Evolutionary conservation across 2,888 invertebrate genomes (phyloP).

Genomic region (Electrophaes corylata): DNA sequence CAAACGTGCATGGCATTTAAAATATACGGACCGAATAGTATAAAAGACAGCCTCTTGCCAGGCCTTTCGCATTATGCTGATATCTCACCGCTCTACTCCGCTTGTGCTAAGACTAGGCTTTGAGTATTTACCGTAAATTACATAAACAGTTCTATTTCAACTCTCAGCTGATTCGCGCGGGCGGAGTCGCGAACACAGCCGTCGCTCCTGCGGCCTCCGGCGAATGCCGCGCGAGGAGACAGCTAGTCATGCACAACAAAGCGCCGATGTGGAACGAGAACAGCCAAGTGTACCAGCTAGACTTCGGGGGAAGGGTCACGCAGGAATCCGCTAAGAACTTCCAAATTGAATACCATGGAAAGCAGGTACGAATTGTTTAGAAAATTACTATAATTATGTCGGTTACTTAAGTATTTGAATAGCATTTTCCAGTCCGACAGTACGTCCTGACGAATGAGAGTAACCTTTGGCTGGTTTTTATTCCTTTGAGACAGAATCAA

Average conservation of each 20-base stretch:
- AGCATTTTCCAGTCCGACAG: too few species aligned
- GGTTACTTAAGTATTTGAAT: too few species aligned
- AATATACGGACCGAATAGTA: not conserved
- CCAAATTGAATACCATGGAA: constrained; percentile 98
- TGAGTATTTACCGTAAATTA: not conserved
- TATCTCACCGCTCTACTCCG: constrained; percentile 19
- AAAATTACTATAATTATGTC: too few species aligned
- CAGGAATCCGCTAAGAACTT: constrained; percentile 99
- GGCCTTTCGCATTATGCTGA: constrained; percentile 8
- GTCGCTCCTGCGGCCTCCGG: constrained; percentile 28
- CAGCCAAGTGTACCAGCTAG: constrained; percentile 99
- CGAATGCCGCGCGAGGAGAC: constrained; percentile 77
- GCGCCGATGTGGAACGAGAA: constrained; percentile 99
- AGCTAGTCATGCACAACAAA: constrained; percentile 99
- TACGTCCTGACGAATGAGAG: too few species aligned
- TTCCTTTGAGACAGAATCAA: too few species aligned
- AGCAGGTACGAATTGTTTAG: constrained; percentile 88
- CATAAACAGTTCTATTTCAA: not conserved
- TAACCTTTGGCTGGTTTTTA: too few species aligned
- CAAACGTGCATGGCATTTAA: constrained; percentile 6
- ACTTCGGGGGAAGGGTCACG: constrained; percentile 99
- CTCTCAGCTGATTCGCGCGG: constrained; percentile 87
- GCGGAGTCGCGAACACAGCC: constrained; percentile 47
- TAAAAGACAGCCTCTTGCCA: constrained; percentile 11
- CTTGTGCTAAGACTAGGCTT: constrained; percentile 30